A percentile compares a stretch with the other conserved stretches of the same genome.
Conservation (phyloP, 1,140 invertebrate species). For the Mactra quadrangularis region DNA sequence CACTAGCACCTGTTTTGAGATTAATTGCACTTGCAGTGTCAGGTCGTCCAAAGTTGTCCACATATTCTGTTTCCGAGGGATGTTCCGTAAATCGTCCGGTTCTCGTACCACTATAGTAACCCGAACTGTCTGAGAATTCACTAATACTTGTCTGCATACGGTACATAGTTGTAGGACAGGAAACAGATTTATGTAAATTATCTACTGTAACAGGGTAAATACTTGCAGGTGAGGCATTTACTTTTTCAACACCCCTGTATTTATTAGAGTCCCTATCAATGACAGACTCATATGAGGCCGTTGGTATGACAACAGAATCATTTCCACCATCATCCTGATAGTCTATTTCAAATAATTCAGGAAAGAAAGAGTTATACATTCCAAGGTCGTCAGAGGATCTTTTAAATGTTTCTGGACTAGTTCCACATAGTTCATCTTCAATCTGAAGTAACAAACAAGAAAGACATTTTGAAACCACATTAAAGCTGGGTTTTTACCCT, state of each 20-base stretch:
- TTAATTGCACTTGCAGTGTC: conserved; percentile 76
- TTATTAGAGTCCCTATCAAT: conserved; percentile 12
- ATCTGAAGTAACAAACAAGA: conserved; percentile 57
- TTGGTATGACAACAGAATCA: conserved; percentile 54
- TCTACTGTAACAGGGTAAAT: not conserved
- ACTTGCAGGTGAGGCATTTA: not conserved
- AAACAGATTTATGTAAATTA: conserved; percentile 40
- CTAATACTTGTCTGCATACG: conserved; percentile 31
- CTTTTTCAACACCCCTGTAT: conserved; percentile 1
- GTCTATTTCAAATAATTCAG: conserved; percentile 80
- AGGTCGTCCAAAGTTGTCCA: conserved; percentile 27
- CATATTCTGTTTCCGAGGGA: conserved; percentile 31
- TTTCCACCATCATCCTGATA: conserved; percentile 56
- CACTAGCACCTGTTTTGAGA: conserved; percentile 79
- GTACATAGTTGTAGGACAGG: conserved; percentile 14
- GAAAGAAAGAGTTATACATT: conserved; percentile 81
- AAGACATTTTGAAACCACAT: not conserved
- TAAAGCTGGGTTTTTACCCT: too few relatives aligned
- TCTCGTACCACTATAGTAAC: conserved; percentile 34
- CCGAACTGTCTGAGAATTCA: conserved; percentile 40
- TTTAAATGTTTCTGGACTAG: conserved; percentile 67
- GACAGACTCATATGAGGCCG: conserved; percentile 34
- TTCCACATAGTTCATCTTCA: conserved; percentile 73
- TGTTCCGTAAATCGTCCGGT: not conserved
- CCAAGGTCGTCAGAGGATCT: conserved; percentile 77